Evolutionary conservation across 2,888 invertebrate species (phyloP).

Genomic region (Tipula unca): DNA sequence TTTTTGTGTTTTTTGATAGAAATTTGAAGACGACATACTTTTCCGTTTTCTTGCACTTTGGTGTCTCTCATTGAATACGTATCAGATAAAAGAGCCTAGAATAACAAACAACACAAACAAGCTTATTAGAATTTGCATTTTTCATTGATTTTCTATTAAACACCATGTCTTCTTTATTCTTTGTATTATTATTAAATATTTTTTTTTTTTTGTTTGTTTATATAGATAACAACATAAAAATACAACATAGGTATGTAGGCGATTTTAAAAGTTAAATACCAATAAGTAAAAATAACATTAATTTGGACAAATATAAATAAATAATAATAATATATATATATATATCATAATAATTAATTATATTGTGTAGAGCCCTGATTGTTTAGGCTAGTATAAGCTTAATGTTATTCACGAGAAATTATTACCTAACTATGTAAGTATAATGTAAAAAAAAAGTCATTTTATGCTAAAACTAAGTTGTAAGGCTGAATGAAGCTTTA

Average conservation of each 20-base stretch:
- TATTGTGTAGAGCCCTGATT: neutral
- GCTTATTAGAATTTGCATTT: conserved; percentile 31
- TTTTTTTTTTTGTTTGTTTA: neutral
- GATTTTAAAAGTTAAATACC: neutral
- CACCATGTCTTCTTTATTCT: neutral
- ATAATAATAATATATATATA: neutral
- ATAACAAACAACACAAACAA: conserved; percentile 40
- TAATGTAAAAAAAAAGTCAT: too few relatives aligned
- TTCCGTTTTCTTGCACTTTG: conserved; percentile 78
- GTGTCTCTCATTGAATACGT: conserved; percentile 49
- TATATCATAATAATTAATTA: neutral
- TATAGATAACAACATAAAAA: conserved; percentile 21
- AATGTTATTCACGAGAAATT: too few relatives aligned
- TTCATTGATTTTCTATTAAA: neutral
- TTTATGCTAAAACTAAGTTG: too few relatives aligned
- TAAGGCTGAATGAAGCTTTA: too few relatives aligned
- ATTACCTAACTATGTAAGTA: too few relatives aligned
- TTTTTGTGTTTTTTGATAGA: neutral
- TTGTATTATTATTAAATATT: conserved; percentile 25
- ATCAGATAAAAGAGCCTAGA: conserved; percentile 55
- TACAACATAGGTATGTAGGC: conserved; percentile 22
- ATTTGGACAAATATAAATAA: neutral
- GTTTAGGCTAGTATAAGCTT: neutral
- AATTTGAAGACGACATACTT: conserved; percentile 47
- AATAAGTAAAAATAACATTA: neutral